Conservation (phyloP, 2,888 invertebrate genomes). For the Spodoptera exigua region DNA sequence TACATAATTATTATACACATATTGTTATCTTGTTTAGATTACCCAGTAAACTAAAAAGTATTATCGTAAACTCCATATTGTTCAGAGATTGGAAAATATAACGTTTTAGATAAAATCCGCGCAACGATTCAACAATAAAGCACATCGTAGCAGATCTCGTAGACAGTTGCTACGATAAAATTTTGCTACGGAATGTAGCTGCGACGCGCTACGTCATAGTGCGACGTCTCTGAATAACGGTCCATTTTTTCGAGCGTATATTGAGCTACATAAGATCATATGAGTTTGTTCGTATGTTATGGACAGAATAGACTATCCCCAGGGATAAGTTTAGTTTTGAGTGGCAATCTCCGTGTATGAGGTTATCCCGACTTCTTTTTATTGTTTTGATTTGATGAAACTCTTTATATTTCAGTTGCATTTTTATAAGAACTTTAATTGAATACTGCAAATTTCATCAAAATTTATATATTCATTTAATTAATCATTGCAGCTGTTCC, state of each 20-base stretch:
- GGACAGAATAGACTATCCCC: background rate
- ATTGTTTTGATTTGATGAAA: background rate
- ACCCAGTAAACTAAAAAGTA: no score
- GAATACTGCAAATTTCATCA: background rate
- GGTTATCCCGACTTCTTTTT: background rate
- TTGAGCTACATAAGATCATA: slow-evolving; percentile 3
- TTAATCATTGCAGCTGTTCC: no score
- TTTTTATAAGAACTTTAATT: no score
- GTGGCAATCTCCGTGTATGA: slow-evolving; percentile 5
- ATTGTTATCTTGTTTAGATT: no score
- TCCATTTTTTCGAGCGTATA: slow-evolving; percentile 11
- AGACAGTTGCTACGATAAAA: slow-evolving; percentile 25
- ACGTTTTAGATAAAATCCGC: background rate
- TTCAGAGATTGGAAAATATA: no score
- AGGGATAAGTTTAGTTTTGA: slow-evolving; percentile 16
- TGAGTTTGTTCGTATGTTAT: no score
- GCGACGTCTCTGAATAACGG: slow-evolving; percentile 6
- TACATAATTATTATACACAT: no score
- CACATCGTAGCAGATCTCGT: slow-evolving; percentile 28
- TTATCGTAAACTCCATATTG: no score
- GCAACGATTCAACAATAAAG: slow-evolving; percentile 12
- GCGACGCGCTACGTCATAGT: slow-evolving; percentile 9
- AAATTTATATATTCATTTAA: no score
- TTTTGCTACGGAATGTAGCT: slow-evolving; percentile 13
- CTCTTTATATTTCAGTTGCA: background rate